A percentile compares a stretch with the other conserved stretches of the same genome.
Evolutionary conservation across 2,888 invertebrate genomes (phyloP).

Genomic region (Nephrocerus scutellatus): DNA sequence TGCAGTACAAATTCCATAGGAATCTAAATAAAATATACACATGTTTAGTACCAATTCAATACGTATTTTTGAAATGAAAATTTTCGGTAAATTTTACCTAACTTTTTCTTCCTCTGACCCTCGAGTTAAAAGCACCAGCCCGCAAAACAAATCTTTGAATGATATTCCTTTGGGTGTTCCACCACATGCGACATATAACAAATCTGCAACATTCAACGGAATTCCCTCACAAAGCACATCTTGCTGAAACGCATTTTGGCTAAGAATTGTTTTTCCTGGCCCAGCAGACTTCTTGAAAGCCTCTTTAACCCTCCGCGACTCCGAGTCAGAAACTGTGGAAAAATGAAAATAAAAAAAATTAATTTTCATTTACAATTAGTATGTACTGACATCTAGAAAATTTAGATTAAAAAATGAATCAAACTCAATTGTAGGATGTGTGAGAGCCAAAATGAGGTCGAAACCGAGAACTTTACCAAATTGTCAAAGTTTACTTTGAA

Average conservation of each 20-base stretch:
- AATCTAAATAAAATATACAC: constrained; percentile 50
- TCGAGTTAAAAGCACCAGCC: constrained; percentile 76
- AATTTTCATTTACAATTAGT: constrained; percentile 1
- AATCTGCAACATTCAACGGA: constrained; percentile 72
- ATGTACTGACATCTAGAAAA: neutral
- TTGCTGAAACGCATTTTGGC: constrained; percentile 69
- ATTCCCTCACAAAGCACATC: constrained; percentile 85
- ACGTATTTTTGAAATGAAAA: constrained; percentile 2
- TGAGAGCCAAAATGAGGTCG: too few species aligned
- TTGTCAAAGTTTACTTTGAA: too few species aligned
- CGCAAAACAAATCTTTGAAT: constrained; percentile 77
- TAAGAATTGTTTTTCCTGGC: constrained; percentile 59
- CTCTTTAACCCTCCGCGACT: constrained; percentile 75
- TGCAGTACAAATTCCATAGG: constrained; percentile 78
- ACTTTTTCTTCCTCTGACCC: constrained; percentile 81
- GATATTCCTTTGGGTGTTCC: constrained; percentile 74
- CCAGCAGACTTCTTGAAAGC: constrained; percentile 80
- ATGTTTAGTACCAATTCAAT: neutral
- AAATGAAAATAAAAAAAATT: constrained; percentile 15
- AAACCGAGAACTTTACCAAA: too few species aligned
- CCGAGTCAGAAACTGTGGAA: constrained; percentile 68
- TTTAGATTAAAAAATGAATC: too few species aligned
- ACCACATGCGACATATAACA: constrained; percentile 76
- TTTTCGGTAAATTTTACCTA: constrained; percentile 37
- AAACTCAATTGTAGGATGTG: too few species aligned